These are phyloP conservation scores for Lineus longissimus DNA, from an alignment of 1,140 invertebrate species.

Conservation along the genomic window DNA sequence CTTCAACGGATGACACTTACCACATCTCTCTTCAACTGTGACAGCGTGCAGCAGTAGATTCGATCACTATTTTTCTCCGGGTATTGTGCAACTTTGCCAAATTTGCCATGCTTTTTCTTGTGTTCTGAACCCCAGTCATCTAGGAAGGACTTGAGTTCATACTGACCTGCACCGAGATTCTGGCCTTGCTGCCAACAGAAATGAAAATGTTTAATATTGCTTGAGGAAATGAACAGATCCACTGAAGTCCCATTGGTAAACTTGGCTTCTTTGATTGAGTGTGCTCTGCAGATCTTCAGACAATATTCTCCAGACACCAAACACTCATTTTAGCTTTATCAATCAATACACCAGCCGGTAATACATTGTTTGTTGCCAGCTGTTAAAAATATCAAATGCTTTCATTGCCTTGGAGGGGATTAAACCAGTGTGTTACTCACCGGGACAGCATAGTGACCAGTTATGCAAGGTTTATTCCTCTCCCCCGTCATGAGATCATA, in stretches of 20 bases:
- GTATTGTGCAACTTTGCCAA: constrained; percentile 40
- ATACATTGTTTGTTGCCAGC: too few species aligned
- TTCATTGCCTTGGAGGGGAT: too few species aligned
- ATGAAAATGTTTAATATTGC: not conserved
- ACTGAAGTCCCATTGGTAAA: not conserved
- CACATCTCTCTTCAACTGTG: constrained; percentile 34
- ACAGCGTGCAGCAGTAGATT: constrained; percentile 36
- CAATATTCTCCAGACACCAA: too few species aligned
- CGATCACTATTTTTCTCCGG: constrained; percentile 39
- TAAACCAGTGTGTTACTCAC: constrained; percentile 39
- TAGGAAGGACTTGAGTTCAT: constrained; percentile 43
- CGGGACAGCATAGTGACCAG: constrained; percentile 42
- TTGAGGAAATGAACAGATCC: not conserved
- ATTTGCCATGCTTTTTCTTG: constrained; percentile 37
- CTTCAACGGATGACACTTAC: constrained; percentile 16
- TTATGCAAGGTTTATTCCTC: constrained; percentile 46
- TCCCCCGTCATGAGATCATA: constrained; percentile 48
- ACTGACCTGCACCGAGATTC: constrained; percentile 47
- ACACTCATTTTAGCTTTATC: not conserved
- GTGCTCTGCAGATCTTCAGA: too few species aligned
- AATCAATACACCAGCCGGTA: not conserved
- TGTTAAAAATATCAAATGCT: too few species aligned
- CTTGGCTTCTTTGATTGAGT: not conserved
- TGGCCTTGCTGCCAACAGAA: constrained; percentile 29
- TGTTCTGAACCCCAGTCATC: constrained; percentile 37